phyloP scores from a whole-genome alignment of 1,140 invertebrate genomes.

The Drosophila melanica region DNA sequence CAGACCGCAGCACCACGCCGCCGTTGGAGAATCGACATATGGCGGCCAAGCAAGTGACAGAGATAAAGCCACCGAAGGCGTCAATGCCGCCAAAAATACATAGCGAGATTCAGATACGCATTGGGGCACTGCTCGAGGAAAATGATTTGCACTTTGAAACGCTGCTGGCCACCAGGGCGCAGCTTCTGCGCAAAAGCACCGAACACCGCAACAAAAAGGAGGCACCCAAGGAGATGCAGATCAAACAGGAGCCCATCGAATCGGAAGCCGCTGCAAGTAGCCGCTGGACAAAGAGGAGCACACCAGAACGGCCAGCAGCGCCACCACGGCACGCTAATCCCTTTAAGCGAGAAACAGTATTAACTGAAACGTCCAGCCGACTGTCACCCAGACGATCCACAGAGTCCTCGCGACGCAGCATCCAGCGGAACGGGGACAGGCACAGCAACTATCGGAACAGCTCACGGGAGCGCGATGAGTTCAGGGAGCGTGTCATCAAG shows the following conservation, averaged over 20 bases:
- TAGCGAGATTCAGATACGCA: conserved; percentile 73
- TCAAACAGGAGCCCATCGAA: conserved; percentile 25
- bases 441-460: conserved; percentile 6
- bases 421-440: conserved; percentile 27
- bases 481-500: conserved; percentile 46
- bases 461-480: conserved; percentile 14
- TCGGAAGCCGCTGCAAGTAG: conserved; percentile 14
- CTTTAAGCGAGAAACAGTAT: conserved; percentile 67
- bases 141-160: conserved; percentile 65
- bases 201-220: conserved; percentile 55
- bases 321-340: conserved; percentile 41
- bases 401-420: conserved; percentile 6
- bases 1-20: conserved; percentile 62
- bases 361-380: conserved; percentile 33
- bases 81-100: conserved; percentile 47
- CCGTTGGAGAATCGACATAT: conserved; percentile 40
- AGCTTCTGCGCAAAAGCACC: conserved; percentile 56
- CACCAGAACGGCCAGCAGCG: not conserved
- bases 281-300: conserved; percentile 4
- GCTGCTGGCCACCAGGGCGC: conserved; percentile 55
- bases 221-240: conserved; percentile 32
- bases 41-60: not conserved
- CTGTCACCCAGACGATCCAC: not conserved
- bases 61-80: not conserved
- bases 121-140: conserved; percentile 72